Percentiles rank a stretch among this genome's conserved stretches.
Evolutionary conservation across 2,888 invertebrate genomes (phyloP).

Genomic region (Mythimna pallens): DNA sequence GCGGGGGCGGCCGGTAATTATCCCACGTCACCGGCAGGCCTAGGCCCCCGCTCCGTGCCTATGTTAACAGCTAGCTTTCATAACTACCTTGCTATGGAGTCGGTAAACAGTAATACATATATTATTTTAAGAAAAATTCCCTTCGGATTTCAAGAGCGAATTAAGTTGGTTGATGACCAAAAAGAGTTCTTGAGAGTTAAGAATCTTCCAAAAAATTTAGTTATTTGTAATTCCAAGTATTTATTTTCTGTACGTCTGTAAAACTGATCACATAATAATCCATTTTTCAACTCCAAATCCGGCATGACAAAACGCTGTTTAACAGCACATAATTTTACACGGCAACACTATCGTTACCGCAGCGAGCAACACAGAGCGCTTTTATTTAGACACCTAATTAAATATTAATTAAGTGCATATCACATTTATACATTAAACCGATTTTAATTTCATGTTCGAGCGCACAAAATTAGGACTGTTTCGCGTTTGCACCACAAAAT

Average conservation of each 20-base stretch:
- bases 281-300: conserved; percentile 12
- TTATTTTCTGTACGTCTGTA: too few relatives aligned
- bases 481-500: conserved; percentile 86
- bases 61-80: conserved; percentile 76
- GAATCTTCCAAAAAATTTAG: not conserved
- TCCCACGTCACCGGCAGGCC: conserved; percentile 89
- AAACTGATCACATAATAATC: conserved; percentile 14
- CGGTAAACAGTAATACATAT: conserved; percentile 25
- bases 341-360: conserved; percentile 79
- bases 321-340: conserved; percentile 78
- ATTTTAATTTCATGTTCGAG: conserved; percentile 90
- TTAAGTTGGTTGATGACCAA: not conserved
- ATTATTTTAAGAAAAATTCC: conserved; percentile 26
- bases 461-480: conserved; percentile 88
- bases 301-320: conserved; percentile 40
- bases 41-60: conserved; percentile 84
- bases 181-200: not conserved
- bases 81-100: conserved; percentile 67
- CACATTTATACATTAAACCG: conserved; percentile 89
- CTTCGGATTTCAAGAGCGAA: not conserved
- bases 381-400: conserved; percentile 90
- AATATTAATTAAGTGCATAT: conserved; percentile 90
- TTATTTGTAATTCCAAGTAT: not conserved
- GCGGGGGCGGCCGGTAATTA: conserved; percentile 84
- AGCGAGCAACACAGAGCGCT: conserved; percentile 78